Base-by-base conservation (phyloP, 2,113 vertebrate species). In the Mobula birostris region DNA sequence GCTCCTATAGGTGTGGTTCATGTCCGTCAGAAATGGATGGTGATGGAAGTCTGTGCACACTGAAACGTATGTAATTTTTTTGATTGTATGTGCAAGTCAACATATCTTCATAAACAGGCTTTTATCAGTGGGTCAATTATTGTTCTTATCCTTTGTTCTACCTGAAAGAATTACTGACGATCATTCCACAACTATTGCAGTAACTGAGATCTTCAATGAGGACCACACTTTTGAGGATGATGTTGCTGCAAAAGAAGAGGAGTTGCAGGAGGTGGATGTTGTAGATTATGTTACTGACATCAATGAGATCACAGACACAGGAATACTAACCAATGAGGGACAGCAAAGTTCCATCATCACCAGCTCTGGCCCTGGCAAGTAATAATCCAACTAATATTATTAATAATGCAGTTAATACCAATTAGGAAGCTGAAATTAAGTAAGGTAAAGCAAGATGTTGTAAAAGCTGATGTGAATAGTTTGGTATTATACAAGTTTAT, bases 1-100 rank as follows among this genome's bases (percentile, higher is more conserved):
- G 98, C 77, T 98, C 98, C 87, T 99, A 98, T 94, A 72, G 82
- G 74, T 99, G 98, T 95, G 97, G 96, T 76, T 91, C 94, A 3
- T 99, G 98, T 94, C 98, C 98, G n/a, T 94, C 94, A 27, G 97
- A 97, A 93, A 96, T 96, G 94, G 94, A 94, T 19, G 98, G 98
- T 36, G 97, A 98, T 94, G 98, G 98, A 11, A 97, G 94, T 56
- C 96, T 19, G 27, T 98, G 98, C 94, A 95, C 96, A 0, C 97
- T 97, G 96, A 96, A 94, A 93, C 76, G 24, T 15, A 94, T 97
- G 83, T 78, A 96, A 94, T 40, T 24, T 87, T 36, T 94, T 76
- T 85, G 70, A 72, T 72, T 72, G 70, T 21, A 48, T 48, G 72
- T 74, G 72, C 72, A 74, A 21, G 19, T 74, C 21, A 74, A 74